Evolutionary conservation across 2,888 invertebrate species (phyloP).

Genomic region (Chydorus sphaericus): DNA sequence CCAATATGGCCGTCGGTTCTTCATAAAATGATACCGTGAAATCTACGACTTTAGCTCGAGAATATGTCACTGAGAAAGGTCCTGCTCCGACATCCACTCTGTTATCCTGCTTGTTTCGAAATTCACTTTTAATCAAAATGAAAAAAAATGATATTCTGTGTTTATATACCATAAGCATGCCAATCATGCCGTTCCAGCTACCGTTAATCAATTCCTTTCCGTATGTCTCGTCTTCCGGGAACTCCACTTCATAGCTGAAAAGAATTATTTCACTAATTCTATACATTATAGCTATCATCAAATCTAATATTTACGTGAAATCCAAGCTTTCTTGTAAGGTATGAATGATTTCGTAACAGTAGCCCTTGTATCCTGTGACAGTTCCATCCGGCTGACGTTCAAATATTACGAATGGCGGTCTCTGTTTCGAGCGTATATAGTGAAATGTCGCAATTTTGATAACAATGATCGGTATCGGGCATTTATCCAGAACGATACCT

Average conservation of each 20-base stretch:
- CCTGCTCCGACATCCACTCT: conserved; percentile 3
- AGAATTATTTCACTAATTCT: background rate
- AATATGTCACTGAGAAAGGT: conserved; percentile 8
- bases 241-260: background rate
- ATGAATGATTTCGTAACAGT: conserved; percentile 11
- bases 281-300: background rate
- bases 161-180: background rate
- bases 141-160: background rate
- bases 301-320: conserved; percentile 11
- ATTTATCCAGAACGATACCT: too few relatives aligned
- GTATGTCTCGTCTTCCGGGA: conserved; percentile 5
- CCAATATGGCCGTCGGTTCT: conserved; percentile 11
- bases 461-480: too few relatives aligned
- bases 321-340: background rate
- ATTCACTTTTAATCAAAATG: background rate
- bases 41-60: conserved; percentile 1
- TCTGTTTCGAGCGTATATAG: too few relatives aligned
- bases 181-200: conserved; percentile 12
- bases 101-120: background rate
- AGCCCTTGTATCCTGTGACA: background rate
- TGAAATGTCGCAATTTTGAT: too few relatives aligned
- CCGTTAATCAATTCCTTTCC: conserved; percentile 4
- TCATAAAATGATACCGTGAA: conserved; percentile 10
- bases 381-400: background rate
- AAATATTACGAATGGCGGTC: conserved; percentile 9